Conservation (phyloP, 2,797 vertebrate species). For the Schizopygopsis pylzovi region DNA sequence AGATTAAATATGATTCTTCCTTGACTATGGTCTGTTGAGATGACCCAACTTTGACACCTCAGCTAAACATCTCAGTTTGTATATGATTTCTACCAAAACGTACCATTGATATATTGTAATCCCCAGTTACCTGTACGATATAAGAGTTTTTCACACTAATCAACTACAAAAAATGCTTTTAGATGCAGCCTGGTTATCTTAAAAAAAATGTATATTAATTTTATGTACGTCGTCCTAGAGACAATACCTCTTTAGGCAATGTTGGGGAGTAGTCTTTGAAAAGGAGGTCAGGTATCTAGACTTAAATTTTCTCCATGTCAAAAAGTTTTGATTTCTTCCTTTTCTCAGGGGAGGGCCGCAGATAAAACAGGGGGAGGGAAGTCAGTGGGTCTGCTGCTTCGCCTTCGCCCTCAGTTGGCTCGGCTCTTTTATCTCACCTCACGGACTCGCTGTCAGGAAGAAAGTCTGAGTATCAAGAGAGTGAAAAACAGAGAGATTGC, state of each 20-base stretch:
- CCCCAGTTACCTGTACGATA: neutral
- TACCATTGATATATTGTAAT: neutral
- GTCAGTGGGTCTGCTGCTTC: constrained; percentile 25
- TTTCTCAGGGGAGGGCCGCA: constrained; percentile 44
- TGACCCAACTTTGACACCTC: neutral
- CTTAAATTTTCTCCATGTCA: constrained; percentile 54
- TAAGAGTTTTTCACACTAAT: neutral
- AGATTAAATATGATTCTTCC: neutral
- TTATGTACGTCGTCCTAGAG: neutral
- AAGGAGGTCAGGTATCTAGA: constrained; percentile 57
- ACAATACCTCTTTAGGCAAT: constrained; percentile 25
- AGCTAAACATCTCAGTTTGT: neutral
- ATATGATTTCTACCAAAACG: neutral
- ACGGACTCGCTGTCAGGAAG: constrained; percentile 46
- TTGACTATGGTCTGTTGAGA: neutral
- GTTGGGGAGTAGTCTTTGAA: constrained; percentile 41
- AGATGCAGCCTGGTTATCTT: neutral
- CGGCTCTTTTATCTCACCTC: constrained; percentile 50
- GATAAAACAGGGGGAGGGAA: constrained; percentile 17
- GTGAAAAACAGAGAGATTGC: constrained; percentile 29
- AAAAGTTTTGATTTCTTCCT: constrained; percentile 59
- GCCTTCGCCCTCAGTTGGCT: constrained; percentile 42
- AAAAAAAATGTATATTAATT: neutral
- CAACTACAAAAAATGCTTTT: neutral
- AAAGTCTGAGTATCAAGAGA: constrained; percentile 34